These are phyloP conservation scores for Musca vetustissima DNA, from an alignment of 1,140 invertebrate species.

Conservation along the genomic window DNA sequence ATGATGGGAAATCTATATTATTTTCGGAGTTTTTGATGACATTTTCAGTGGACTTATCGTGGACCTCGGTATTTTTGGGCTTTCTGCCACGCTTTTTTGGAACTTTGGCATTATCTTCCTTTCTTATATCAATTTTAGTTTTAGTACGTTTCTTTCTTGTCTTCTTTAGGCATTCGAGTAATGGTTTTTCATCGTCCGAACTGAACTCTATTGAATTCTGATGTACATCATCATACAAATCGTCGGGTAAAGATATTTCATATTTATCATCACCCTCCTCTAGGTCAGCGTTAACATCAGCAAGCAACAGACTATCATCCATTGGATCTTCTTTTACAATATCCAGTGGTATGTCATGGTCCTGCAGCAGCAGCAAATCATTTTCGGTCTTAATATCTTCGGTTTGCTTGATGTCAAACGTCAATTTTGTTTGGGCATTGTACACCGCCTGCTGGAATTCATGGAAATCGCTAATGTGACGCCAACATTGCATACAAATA, in stretches of 20 bases:
- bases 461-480: neutral
- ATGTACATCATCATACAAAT: neutral
- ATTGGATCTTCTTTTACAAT: neutral
- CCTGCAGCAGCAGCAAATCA: neutral
- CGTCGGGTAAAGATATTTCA: neutral
- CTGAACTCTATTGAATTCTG: too few species aligned
- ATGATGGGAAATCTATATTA: too few species aligned
- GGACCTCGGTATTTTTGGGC: neutral
- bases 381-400: neutral
- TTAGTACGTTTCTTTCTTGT: neutral
- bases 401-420: neutral
- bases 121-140: neutral
- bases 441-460: neutral
- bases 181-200: neutral
- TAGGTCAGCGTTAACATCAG: neutral
- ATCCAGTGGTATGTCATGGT: neutral
- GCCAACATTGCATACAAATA: constrained; percentile 2
- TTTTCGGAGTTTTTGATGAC: too few species aligned
- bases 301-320: neutral
- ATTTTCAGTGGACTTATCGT: neutral
- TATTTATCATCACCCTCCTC: neutral
- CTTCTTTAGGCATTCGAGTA: neutral
- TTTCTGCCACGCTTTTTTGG: neutral
- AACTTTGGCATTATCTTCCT: neutral
- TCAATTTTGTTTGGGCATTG: neutral